phyloP scores from a whole-genome alignment of 2,113 vertebrate genomes.

The Osmerus eperlanus region DNA sequence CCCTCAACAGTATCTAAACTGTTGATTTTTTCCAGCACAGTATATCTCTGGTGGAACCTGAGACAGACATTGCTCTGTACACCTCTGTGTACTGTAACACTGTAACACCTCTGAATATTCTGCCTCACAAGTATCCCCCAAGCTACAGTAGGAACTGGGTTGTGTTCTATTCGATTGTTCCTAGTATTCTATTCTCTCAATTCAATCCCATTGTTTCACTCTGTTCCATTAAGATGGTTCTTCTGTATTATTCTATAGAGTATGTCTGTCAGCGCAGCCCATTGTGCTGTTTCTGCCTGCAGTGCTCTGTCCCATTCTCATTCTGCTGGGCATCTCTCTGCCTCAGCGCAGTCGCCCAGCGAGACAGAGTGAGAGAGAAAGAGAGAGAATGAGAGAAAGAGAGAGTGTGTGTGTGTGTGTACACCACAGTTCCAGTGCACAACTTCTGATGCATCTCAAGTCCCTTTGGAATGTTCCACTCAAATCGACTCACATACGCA shows the following conservation, averaged over 20 bases:
- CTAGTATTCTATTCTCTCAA: neutral
- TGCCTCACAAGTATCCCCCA: no score
- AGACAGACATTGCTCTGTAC: no score
- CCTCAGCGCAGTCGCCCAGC: neutral
- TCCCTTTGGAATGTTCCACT: neutral
- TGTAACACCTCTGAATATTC: no score
- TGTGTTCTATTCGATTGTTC: neutral
- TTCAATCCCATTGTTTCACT: neutral
- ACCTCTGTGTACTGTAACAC: no score
- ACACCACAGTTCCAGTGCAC: neutral
- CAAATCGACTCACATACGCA: slow-evolving; percentile 10
- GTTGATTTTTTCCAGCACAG: no score
- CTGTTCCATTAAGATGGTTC: neutral
- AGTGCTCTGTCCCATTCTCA: slow-evolving; percentile 1
- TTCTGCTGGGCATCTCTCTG: neutral
- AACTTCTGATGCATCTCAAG: no score
- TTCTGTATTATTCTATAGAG: neutral
- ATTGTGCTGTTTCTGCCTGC: neutral
- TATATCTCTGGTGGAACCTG: no score
- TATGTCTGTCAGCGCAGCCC: no score
- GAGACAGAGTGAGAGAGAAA: slow-evolving; percentile 26
- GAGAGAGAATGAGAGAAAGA: neutral
- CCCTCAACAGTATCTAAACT: no score
- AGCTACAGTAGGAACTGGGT: neutral
- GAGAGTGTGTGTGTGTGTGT: no score